These are phyloP conservation scores for Falco berigora DNA, from an alignment of 2,797 vertebrate species.

Conservation along the genomic window DNA sequence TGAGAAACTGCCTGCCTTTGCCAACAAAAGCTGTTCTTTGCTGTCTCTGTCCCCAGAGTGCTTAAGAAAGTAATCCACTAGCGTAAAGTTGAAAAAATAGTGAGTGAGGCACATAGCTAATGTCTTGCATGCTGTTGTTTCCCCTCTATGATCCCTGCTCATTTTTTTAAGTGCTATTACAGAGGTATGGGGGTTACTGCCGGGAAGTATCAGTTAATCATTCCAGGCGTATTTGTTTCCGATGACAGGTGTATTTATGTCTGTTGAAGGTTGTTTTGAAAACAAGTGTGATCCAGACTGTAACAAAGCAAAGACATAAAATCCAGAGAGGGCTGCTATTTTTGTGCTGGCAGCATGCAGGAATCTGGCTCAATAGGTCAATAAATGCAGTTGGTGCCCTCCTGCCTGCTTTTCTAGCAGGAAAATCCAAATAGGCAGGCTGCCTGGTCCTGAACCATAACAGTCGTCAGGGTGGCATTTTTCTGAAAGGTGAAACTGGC, in stretches of 20 bases:
- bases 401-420: neutral
- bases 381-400: neutral
- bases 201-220: neutral
- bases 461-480: neutral
- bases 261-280: neutral
- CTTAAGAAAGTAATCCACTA: conserved; percentile 30
- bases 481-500: neutral
- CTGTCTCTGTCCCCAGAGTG: neutral
- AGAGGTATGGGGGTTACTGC: neutral
- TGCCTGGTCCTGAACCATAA: neutral
- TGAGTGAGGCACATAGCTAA: neutral
- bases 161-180: neutral
- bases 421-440: neutral
- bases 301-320: neutral
- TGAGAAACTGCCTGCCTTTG: conserved; percentile 23
- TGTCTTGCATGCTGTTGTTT: neutral
- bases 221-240: neutral
- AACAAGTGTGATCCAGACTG: neutral
- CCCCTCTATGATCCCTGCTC: neutral
- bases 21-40: conserved; percentile 36
- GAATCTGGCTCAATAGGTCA: neutral
- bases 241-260: neutral
- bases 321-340: neutral
- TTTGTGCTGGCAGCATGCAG: neutral
- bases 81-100: neutral